Evolutionary conservation across 1,140 invertebrate species (phyloP).

Genomic region (Brachionus koreanus): DNA sequence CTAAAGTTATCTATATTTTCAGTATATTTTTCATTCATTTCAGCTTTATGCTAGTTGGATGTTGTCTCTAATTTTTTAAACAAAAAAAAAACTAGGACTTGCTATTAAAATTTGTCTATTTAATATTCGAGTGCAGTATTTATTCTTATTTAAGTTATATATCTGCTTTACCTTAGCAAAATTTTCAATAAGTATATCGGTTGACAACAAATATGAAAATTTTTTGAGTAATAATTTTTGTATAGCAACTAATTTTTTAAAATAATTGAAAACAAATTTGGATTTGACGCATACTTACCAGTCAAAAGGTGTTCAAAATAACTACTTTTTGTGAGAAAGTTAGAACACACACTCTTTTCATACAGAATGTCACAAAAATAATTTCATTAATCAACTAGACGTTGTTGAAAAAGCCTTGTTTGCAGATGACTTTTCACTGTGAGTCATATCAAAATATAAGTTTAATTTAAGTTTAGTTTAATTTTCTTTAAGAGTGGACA

Average conservation of each 20-base stretch:
- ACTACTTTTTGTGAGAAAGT: too few relatives aligned
- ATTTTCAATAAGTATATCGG: neutral
- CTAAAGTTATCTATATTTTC: too few relatives aligned
- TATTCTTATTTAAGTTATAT: neutral
- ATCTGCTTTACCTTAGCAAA: neutral
- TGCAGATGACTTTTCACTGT: too few relatives aligned
- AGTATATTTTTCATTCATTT: too few relatives aligned
- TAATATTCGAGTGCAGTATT: neutral
- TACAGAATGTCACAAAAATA: too few relatives aligned
- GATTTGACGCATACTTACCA: neutral
- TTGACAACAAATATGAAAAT: slow-evolving; percentile 8
- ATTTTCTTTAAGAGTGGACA: too few relatives aligned
- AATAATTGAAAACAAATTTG: neutral
- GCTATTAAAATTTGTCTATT: neutral
- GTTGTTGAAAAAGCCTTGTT: too few relatives aligned
- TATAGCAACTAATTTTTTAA: slow-evolving; percentile 18
- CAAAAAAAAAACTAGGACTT: neutral
- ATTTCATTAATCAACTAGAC: too few relatives aligned
- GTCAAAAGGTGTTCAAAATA: neutral
- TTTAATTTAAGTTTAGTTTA: too few relatives aligned
- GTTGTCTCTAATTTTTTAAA: neutral
- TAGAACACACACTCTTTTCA: too few relatives aligned
- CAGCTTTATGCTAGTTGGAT: too few relatives aligned
- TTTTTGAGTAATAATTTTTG: slow-evolving; percentile 39
- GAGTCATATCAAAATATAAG: too few relatives aligned